These are phyloP conservation scores for Rhagologus leucostigma DNA, from an alignment of 2,113 vertebrate genomes.

Conservation along the genomic window DNA sequence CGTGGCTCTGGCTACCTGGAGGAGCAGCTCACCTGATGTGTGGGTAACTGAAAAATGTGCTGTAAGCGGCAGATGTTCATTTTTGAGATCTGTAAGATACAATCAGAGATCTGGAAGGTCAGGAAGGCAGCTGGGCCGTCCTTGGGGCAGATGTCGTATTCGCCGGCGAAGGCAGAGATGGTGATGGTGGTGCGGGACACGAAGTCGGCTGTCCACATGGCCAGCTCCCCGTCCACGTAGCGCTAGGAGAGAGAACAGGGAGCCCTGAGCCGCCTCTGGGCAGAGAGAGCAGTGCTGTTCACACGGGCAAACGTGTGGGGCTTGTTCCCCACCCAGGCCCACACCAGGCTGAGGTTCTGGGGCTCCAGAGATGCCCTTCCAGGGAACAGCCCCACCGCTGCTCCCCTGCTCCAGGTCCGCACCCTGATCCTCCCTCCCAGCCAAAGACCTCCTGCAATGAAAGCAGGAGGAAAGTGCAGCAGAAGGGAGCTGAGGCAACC, in stretches of 20 bases:
- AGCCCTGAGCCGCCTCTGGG: neutral
- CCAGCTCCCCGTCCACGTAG: slow-evolving; percentile 78
- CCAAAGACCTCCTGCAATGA: neutral
- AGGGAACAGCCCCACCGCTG: neutral
- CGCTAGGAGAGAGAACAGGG: slow-evolving; percentile 27
- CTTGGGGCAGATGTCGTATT: slow-evolving; percentile 78
- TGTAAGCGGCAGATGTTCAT: slow-evolving; percentile 56
- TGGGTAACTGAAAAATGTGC: slow-evolving; percentile 25
- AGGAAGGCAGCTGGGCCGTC: neutral
- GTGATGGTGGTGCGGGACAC: slow-evolving; percentile 59
- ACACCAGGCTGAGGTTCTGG: neutral
- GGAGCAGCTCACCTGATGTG: slow-evolving; percentile 51
- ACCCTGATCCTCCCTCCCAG: neutral
- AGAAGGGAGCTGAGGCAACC: neutral
- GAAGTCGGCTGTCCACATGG: slow-evolving; percentile 48
- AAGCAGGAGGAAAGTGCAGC: neutral
- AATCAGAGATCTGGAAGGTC: slow-evolving; percentile 52
- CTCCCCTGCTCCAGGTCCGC: neutral
- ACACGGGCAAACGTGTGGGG: rapidly evolving
- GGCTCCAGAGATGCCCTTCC: neutral
- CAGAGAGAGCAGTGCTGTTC: neutral
- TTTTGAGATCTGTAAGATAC: slow-evolving; percentile 50
- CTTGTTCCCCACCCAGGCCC: neutral
- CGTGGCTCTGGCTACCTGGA: neutral
- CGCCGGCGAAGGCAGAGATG: slow-evolving; percentile 72